Percentiles rank a stretch among this genome's conserved stretches.
phyloP scores from a whole-genome alignment of 2,113 vertebrate species.

The Scolopax mira region DNA sequence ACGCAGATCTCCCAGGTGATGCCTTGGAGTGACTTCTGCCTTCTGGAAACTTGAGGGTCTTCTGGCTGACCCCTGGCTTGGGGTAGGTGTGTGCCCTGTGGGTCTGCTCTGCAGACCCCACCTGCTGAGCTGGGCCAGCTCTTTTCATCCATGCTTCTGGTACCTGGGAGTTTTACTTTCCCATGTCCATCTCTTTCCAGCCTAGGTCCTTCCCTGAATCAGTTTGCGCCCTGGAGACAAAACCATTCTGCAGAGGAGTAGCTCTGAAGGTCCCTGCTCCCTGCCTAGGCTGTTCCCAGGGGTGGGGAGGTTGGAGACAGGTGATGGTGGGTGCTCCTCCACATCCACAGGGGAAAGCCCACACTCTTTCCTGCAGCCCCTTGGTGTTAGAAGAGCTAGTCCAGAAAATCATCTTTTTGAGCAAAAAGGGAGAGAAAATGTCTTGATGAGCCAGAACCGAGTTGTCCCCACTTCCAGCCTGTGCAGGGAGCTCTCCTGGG shows the following conservation, averaged over 20 bases:
- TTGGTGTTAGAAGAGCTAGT: not conserved
- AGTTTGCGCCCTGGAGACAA: not conserved
- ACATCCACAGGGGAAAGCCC: fast-evolving
- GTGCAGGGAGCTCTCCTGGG: not conserved
- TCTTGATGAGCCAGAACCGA: not conserved
- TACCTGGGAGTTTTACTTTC: not conserved
- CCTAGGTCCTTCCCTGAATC: not conserved
- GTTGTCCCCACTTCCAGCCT: not conserved
- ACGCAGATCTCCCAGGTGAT: not conserved
- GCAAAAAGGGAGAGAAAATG: not conserved
- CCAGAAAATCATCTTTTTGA: not conserved
- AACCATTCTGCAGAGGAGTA: not conserved
- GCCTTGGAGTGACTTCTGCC: not conserved
- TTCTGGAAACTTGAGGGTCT: not conserved
- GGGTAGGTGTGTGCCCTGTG: not conserved
- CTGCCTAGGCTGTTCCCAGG: not conserved
- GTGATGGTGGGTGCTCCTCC: not conserved
- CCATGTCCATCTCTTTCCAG: not conserved
- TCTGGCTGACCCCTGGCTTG: not conserved
- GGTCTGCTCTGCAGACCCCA: not conserved
- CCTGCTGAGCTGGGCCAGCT: not conserved
- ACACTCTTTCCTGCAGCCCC: not conserved
- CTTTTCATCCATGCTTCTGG: not conserved
- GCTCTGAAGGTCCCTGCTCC: not conserved
- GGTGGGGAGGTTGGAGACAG: not conserved